These are phyloP conservation scores for Dryobota labecula DNA, from an alignment of 2,888 invertebrate genomes.

Conservation along the genomic window DNA sequence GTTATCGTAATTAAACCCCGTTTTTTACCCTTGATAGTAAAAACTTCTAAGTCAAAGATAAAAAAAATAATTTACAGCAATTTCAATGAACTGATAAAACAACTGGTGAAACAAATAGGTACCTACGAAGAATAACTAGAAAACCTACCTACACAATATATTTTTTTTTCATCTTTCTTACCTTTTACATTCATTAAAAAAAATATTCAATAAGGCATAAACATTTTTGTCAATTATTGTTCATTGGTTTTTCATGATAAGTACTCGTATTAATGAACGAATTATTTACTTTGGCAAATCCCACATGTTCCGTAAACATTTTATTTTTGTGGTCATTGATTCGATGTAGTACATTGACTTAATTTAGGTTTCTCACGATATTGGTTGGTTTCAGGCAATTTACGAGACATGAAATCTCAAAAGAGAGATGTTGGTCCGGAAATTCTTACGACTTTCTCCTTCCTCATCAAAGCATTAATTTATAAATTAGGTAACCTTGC, in stretches of 20 bases:
- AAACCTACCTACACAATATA: not conserved
- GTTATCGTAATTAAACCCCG: conserved; percentile 25
- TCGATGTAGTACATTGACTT: not conserved
- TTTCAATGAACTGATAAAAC: conserved; percentile 1
- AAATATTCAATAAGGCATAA: no score
- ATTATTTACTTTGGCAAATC: not conserved
- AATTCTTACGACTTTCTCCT: not conserved
- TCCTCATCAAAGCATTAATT: not conserved
- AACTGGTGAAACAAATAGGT: not conserved
- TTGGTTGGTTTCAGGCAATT: not conserved
- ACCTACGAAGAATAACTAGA: not conserved
- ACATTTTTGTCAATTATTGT: not conserved
- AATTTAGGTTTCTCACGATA: not conserved
- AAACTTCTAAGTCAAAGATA: conserved; percentile 2
- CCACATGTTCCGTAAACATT: not conserved
- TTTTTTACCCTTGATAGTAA: not conserved
- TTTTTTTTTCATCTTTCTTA: not conserved
- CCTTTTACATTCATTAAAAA: not conserved
- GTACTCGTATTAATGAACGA: not conserved
- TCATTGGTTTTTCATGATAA: conserved; percentile 1
- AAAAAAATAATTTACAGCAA: not conserved
- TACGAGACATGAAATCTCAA: not conserved
- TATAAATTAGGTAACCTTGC: not conserved
- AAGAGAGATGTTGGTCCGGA: no score
- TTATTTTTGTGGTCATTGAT: conserved; percentile 1